phyloP scores from a whole-genome alignment of 1,140 invertebrate genomes.

The Protaetia brevitarsis region DNA sequence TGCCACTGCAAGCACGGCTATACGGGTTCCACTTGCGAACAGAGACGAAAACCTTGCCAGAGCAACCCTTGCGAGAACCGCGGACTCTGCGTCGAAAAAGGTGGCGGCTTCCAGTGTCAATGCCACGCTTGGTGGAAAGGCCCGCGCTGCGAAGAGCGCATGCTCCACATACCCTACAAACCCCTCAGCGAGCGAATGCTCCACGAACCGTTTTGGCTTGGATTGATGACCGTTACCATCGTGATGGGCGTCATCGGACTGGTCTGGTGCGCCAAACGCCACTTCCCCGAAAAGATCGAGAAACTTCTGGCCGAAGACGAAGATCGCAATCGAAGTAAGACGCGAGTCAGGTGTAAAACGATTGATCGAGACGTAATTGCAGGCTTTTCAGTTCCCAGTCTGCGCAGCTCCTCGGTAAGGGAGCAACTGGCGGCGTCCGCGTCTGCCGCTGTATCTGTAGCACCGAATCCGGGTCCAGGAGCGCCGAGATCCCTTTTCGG shows the following conservation, averaged over 20 bases:
- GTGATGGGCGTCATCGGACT: conserved; percentile 71
- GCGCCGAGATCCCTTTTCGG: conserved; percentile 64
- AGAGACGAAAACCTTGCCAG: conserved; percentile 64
- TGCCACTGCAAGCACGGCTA: conserved; percentile 65
- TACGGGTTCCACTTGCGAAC: conserved; percentile 61
- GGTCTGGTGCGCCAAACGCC: conserved; percentile 75
- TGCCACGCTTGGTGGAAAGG: conserved; percentile 64
- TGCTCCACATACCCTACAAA: conserved; percentile 64
- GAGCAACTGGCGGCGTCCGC: conserved; percentile 48
- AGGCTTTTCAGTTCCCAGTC: conserved; percentile 40
- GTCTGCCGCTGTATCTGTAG: conserved; percentile 45
- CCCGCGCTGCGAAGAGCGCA: conserved; percentile 58
- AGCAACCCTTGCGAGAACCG: conserved; percentile 66
- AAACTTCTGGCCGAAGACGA: conserved; percentile 76
- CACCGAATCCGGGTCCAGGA: conserved; percentile 44
- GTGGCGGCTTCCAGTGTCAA: conserved; percentile 61
- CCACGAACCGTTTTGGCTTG: conserved; percentile 79
- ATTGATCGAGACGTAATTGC: background rate
- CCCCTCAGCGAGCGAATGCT: conserved; percentile 71
- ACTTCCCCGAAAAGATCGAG: conserved; percentile 80
- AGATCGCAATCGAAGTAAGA: conserved; percentile 62
- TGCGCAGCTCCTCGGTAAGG: conserved; percentile 47
- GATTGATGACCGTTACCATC: conserved; percentile 72
- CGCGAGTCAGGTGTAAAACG: background rate
- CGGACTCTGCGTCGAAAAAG: conserved; percentile 63